Evolutionary conservation across 2,797 vertebrate species (phyloP), one percentile per base, ranked within the genome.

Genomic region (Oryzias dopingdopingensis): DNA sequence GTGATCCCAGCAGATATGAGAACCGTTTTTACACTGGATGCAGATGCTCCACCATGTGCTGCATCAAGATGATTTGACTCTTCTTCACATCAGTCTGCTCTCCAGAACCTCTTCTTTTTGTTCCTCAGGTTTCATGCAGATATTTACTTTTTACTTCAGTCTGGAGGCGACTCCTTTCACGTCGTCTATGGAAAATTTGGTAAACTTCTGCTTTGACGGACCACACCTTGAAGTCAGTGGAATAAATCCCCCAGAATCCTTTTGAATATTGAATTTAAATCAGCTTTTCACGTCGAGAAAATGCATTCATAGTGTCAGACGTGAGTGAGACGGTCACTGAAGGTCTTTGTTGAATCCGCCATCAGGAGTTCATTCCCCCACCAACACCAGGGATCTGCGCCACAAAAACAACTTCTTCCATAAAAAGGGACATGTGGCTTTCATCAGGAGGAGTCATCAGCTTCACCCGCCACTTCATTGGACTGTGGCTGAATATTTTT

Each of bases 401-500:
- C 82, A 84, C 82, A 70, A 86, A 87, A 87, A 81, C 77, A 90
- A 68, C 43, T 20, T 59, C 84, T 90, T 85, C 32, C 32, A 86
- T 60, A 72, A 76, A 75, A 69, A 55, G 64, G 75, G 43, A 57
- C 86, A 85, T 72, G 75, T 86, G 89, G 80, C 55, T 89, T 89
- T 86, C 67, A 90, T 92, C 88, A 87, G 57, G 73, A 60, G 63
- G 59, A 84, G 72, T 67, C 81, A 67, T 82, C 72, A 72, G 81
- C 79, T 86, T 79, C 82, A 77, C 77, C 74, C 85, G 70, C 77
- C 76, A 73, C 79, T 84, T 83, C 76, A 85, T 83, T 89, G 73
- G 79, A 77, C 64, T 79, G 48, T 72, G 74, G 82, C 84, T 87
- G 82, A 87, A 90, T 89, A 87, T 78, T 87, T 88, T 89, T 85